Conservation (phyloP, 2,797 vertebrate genomes). For the Notoglanidium macrostoma region DNA sequence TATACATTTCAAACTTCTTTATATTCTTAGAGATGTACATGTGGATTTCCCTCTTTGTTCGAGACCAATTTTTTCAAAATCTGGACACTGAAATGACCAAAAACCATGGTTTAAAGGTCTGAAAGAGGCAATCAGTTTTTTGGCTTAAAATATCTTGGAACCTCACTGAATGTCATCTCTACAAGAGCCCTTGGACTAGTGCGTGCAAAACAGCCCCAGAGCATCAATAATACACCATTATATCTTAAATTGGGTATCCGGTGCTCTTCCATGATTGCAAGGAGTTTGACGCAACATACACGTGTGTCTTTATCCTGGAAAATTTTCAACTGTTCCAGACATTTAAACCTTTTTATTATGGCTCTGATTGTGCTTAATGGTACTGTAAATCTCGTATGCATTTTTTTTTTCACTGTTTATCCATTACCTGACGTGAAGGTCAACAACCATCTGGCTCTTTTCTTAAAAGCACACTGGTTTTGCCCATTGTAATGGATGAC, state of each 20-base stretch:
- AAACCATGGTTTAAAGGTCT: neutral
- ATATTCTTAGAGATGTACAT: too few species aligned
- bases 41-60: neutral
- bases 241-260: neutral
- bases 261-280: neutral
- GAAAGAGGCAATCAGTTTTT: neutral
- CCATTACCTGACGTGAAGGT: neutral
- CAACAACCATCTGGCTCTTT: neutral
- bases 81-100: neutral
- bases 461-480: neutral
- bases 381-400: neutral
- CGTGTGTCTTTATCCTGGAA: neutral
- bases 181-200: neutral
- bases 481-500: too few species aligned
- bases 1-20: too few species aligned
- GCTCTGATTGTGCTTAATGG: neutral
- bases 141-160: neutral
- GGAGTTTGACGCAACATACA: neutral
- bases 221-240: neutral
- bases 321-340: neutral
- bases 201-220: neutral
- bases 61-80: neutral
- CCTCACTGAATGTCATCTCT: neutral
- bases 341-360: neutral
- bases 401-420: neutral